Base-by-base conservation (phyloP, 2,888 invertebrate species). In the Drosophila greeni region DNA sequence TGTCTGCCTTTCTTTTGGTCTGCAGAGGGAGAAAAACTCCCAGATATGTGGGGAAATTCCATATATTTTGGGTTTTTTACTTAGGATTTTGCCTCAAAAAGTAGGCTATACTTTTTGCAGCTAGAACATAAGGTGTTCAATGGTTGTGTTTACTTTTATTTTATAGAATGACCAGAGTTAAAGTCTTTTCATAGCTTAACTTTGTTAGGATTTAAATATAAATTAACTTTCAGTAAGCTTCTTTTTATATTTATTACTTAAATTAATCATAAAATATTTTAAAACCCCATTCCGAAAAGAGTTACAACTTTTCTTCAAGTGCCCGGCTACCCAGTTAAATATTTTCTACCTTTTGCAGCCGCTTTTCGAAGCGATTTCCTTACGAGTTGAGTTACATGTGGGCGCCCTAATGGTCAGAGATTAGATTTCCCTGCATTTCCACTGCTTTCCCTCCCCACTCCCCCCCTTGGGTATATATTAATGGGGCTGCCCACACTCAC, bases 401-500 rank as follows among this genome's bases (percentile, higher is more conserved):
- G 77, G 77, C 82, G 69, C 62, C 60, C 72, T 82, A 77, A 77
- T 77, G 79, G 72, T 65, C 73, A 76, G 73, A 73, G 70, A 62
- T 60, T 64, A 62, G 58, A 66, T 70, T 39, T 66, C 58, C 53
- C 37, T 36, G 40, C 42, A 16, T 58, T 59, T 47, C 12, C 47
- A 36, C n/a, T n/a, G 26, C n/a, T 24, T 58, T 59, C 18, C 43
- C 29, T 16, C 12, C n/a, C 20, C 40, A 5, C 2, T 24, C 2
- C 14, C 12, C 20, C 14, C 39, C 39, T n/a, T 1, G 8, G 14
- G 11, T 29, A 11, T 29, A 18, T 18, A 18, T 40, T 62, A 62
- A 62, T 62, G 61, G 36, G 51, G 18, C 51, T 23, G 34, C 43
- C 59, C 61, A 29, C 62, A 49, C 49, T 24, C 16, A 40, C 24